Evolutionary conservation across 1,140 invertebrate genomes (phyloP).

Genomic region (Bemisia tabaci): DNA sequence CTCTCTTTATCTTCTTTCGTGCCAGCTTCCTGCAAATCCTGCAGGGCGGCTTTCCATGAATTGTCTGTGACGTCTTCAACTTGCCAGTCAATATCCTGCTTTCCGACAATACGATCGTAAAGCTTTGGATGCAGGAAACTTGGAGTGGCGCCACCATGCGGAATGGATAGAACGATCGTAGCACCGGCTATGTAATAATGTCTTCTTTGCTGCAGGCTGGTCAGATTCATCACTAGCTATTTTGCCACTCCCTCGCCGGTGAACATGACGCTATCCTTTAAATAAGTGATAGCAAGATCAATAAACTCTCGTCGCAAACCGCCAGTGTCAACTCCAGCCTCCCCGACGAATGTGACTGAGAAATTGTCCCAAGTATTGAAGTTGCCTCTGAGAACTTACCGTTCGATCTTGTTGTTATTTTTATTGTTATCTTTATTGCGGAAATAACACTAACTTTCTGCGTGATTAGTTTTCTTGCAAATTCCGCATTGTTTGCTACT

Average conservation of each 20-base stretch:
- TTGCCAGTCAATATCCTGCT: neutral
- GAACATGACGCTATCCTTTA: neutral
- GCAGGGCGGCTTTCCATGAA: neutral
- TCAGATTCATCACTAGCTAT: neutral
- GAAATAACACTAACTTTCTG: too few species aligned
- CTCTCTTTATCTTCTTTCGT: too few species aligned
- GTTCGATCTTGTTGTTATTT: neutral
- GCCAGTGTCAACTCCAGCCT: neutral
- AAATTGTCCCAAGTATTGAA: neutral
- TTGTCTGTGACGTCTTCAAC: neutral
- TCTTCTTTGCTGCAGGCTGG: neutral
- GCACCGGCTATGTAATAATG: neutral
- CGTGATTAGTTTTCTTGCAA: too few species aligned
- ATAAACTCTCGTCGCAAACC: neutral
- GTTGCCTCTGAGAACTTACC: neutral
- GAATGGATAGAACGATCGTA: neutral
- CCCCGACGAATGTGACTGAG: neutral
- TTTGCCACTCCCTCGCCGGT: neutral
- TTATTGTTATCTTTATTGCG: too few species aligned
- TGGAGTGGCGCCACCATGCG: neutral
- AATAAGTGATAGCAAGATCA: neutral
- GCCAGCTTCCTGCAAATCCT: too few species aligned
- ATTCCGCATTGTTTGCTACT: too few species aligned
- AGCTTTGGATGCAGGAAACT: neutral
- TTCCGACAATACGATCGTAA: neutral